Base-by-base conservation (phyloP, 2,888 invertebrate species). In the Ophioninae sp. region DNA sequence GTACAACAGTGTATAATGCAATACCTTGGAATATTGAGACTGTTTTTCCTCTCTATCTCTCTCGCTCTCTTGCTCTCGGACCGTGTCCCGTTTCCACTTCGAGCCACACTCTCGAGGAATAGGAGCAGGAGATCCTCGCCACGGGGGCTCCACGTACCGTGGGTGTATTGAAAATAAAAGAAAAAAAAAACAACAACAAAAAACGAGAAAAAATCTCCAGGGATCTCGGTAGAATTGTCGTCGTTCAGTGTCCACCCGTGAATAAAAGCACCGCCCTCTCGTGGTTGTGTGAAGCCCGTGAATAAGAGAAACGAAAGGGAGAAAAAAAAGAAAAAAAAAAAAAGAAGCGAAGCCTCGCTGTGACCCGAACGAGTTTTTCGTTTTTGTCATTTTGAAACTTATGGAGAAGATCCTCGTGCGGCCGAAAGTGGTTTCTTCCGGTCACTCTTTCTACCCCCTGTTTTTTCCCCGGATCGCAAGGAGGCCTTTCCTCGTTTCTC, bases 381-480 rank as follows among this genome's bases (percentile, higher is more conserved):
- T 75, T 78, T 82, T 80, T 73, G 84, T 83, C 80, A 83, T 73
- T 71, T 44, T 56, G 68, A 78, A 30, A 80, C 56, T 68, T 74
- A 74, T 76, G 41, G 76, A 63, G 63, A 69, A 74, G 76, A 77
- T 79, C 73, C 68, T 76, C 79, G 51, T 10, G 69, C 81, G 72
- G 74, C 71, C 81, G 77, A 84, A 85, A 86, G 85, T 85, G 85
- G 79, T 84, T 85, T 82, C 85, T 86, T 85, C 84, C 86, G 84
- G 84, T 85, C 85, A 85, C 81, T 86, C 81, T 85, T 85, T 84
- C 84, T 84, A 83, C 30, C 77, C 81, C 67, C 30, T 75, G 58
- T 76, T 75, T 63, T 77, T 79, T 3, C 30, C 30, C 51, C 51
- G 51, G 74, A 85, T 81, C 82, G 81, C 56, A 13, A 37, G 20